These are phyloP conservation scores for Apodemus sylvaticus DNA, from an alignment of 2,113 vertebrate species.

Conservation along the genomic window DNA sequence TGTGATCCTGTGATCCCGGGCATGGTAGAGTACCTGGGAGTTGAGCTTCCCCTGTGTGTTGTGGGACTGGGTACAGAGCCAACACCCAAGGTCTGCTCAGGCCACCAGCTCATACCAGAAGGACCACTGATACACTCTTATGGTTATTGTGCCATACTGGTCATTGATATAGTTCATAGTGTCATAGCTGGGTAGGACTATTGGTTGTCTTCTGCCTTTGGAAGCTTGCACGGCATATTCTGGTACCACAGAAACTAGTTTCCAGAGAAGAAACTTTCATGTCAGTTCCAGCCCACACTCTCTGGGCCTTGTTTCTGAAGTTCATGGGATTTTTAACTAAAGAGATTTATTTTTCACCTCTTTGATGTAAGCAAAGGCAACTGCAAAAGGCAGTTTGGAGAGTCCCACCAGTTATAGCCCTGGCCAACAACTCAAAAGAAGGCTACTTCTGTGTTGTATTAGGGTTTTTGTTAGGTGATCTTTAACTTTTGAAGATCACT, in stretches of 20 bases:
- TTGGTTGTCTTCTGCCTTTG: neutral
- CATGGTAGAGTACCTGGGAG: too few relatives aligned
- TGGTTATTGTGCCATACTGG: neutral
- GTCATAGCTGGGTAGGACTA: neutral
- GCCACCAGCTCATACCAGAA: too few relatives aligned
- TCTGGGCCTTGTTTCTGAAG: neutral
- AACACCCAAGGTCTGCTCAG: too few relatives aligned
- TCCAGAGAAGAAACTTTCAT: neutral
- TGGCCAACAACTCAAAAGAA: neutral
- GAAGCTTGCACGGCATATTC: neutral
- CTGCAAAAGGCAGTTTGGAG: neutral
- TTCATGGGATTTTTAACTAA: neutral
- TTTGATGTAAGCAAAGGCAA: neutral
- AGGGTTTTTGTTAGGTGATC: neutral
- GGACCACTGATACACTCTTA: too few relatives aligned
- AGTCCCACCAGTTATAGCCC: too few relatives aligned
- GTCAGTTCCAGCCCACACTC: neutral
- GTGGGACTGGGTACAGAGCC: too few relatives aligned
- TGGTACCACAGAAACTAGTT: neutral
- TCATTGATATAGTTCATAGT: neutral
- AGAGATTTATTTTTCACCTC: neutral
- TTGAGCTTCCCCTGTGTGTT: too few relatives aligned
- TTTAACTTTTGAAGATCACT: neutral
- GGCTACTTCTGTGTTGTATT: neutral
- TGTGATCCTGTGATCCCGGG: too few relatives aligned